Conservation (phyloP, 2,888 invertebrate genomes). For the Sinelater perroti region DNA sequence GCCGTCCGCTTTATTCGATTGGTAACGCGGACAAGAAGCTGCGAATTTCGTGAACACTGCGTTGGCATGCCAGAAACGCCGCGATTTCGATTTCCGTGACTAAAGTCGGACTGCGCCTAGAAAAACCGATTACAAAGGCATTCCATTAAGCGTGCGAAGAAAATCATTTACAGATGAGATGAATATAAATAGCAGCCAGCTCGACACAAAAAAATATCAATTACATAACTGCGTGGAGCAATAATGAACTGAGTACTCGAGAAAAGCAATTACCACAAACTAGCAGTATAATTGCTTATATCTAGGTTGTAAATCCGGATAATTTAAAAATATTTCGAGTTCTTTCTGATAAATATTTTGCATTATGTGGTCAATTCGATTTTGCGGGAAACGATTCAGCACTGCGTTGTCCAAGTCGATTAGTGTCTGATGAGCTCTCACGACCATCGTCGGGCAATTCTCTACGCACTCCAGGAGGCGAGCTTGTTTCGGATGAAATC, state of each 20-base stretch:
- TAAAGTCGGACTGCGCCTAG: conserved; percentile 12
- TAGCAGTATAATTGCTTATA: too few species aligned
- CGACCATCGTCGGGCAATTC: conserved; percentile 46
- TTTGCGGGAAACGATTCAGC: too few species aligned
- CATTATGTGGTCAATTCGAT: too few species aligned
- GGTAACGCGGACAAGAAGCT: too few species aligned
- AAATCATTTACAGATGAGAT: conserved; percentile 15
- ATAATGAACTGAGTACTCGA: conserved; percentile 22
- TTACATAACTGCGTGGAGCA: conserved; percentile 27
- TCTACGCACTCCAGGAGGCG: conserved; percentile 46
- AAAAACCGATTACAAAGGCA: conserved; percentile 10
- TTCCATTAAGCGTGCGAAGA: conserved; percentile 5
- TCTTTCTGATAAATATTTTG: background rate
- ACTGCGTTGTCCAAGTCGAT: too few species aligned
- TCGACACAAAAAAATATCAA: conserved; percentile 29
- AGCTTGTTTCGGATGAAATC: conserved; percentile 49
- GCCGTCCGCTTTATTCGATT: conserved; percentile 35
- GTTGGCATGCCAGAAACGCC: background rate
- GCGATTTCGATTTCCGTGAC: conserved; percentile 16
- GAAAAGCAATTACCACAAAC: conserved; percentile 26
- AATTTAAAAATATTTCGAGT: background rate
- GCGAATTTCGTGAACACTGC: background rate
- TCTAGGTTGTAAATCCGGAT: background rate
- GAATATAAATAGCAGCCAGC: conserved; percentile 23
- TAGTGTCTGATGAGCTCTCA: too few species aligned